Base-by-base conservation (phyloP, 2,113 vertebrate species). In the Xerus inauris region DNA sequence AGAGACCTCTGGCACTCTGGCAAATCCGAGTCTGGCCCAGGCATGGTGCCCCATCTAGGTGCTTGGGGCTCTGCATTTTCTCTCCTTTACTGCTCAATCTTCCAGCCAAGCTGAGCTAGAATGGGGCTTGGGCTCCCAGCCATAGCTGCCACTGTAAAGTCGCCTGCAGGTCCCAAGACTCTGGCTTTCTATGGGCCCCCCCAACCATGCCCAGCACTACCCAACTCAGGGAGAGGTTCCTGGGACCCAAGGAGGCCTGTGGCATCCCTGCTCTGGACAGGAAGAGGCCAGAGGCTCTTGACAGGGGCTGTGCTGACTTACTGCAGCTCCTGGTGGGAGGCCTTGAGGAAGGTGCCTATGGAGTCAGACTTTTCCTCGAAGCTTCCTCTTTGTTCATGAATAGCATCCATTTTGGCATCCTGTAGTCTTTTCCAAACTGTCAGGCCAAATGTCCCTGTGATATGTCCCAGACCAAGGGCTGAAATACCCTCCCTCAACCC, bases 371-470 rank as follows among this genome's bases (percentile, higher is more conserved):
- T 62, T 12, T 91, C 80, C 51, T 94, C 75, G 4, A 32, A 17
- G 47, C 1, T 38, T 67, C 20, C 17, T 3, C 0, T 45, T 3
- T 73, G 40, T 19, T 92, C 59, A 4, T 6, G 2, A 12, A 26
- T 40, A 12, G 24, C 35, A 0, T 24, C 19, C 62, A n/a, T 0
- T 0, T 5, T 3, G 54, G 49, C 13, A 54, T 51, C 84, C n/a
- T 91, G 71, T 30, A 98, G 77, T 47, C 10, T 82, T 12, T 84
- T 86, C 97, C 97, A 97, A 80, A 96, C 12, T 69, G 4, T 80
- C 65, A 96, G 45, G 67, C 97, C 97, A 59, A 98, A 97, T 0
- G 95, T 97, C 65, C 97, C 97, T 98, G 90, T 64, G 65, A 97
- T 90, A 77, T 22, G 77, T 96, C 24, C 76, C 40, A 94, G 84